A percentile compares a stretch with the other conserved stretches of the same genome.
These are phyloP conservation scores for Leucopternis melanops DNA, from an alignment of 2,113 vertebrate genomes.

Conservation along the genomic window DNA sequence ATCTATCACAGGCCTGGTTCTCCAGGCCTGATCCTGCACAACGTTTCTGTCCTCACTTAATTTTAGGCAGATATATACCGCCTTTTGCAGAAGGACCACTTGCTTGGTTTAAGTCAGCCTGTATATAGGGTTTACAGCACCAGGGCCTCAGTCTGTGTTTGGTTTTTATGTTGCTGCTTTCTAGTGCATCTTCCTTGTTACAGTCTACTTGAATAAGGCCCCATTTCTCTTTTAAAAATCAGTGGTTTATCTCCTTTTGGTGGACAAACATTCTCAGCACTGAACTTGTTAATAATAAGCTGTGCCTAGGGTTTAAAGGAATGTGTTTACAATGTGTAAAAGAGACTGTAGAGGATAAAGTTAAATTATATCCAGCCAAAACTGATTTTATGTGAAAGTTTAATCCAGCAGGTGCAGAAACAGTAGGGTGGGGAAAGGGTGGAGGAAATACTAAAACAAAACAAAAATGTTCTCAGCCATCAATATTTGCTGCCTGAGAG, in stretches of 20 bases:
- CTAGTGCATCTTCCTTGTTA: neutral
- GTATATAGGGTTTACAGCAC: neutral
- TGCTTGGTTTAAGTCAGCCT: neutral
- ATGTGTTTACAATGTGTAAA: conserved; percentile 43
- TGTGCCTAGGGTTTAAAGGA: conserved; percentile 48
- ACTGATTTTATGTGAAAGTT: conserved; percentile 54
- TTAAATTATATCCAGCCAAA: conserved; percentile 53
- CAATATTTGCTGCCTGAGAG: conserved; percentile 1
- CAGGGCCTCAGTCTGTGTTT: neutral
- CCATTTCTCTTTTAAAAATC: neutral
- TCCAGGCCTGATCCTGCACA: neutral
- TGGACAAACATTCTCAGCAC: neutral
- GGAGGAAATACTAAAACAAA: neutral
- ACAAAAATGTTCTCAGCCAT: conserved; percentile 48
- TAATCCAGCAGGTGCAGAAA: conserved; percentile 53
- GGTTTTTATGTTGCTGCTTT: conserved; percentile 40
- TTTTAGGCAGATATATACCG: neutral
- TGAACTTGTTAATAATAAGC: neutral
- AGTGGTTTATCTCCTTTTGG: conserved; percentile 43
- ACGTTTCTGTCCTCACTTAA: neutral
- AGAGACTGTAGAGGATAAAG: conserved; percentile 46
- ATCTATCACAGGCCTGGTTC: neutral
- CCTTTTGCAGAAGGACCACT: neutral
- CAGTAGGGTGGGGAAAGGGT: neutral
- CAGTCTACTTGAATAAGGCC: conserved; percentile 1